Evolutionary conservation across 2,888 invertebrate species (phyloP).

Genomic region (Ferrisia virgata): DNA sequence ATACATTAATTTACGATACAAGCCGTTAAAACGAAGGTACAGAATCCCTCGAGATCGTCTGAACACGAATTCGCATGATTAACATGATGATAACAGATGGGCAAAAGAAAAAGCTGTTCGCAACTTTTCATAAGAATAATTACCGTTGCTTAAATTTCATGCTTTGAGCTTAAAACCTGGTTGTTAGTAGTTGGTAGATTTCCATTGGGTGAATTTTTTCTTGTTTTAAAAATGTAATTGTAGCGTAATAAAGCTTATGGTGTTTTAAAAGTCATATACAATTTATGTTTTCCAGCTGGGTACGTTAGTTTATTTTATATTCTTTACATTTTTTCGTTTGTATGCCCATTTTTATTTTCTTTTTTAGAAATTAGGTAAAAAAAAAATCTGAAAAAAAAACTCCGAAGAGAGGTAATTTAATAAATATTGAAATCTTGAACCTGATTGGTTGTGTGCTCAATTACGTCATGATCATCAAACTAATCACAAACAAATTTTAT

Average conservation of each 20-base stretch:
- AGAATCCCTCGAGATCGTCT: conserved; percentile 24
- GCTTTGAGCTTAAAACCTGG: background rate
- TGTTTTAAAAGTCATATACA: background rate
- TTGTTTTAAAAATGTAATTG: background rate
- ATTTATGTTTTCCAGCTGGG: too few relatives aligned
- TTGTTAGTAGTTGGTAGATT: background rate
- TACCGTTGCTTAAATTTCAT: background rate
- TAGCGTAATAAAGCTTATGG: background rate
- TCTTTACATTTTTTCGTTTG: too few relatives aligned
- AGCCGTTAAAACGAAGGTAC: conserved; percentile 20
- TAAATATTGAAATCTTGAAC: background rate
- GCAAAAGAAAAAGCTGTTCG: conserved; percentile 14
- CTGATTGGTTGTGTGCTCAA: background rate
- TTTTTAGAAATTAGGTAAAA: too few relatives aligned
- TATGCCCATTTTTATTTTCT: too few relatives aligned
- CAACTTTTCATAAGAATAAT: conserved; percentile 23
- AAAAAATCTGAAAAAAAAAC: too few relatives aligned
- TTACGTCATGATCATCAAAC: background rate
- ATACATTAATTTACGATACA: conserved; percentile 33
- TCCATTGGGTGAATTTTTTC: background rate
- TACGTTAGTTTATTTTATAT: too few relatives aligned
- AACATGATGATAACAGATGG: conserved; percentile 33
- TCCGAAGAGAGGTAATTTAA: too few relatives aligned
- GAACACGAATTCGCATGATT: conserved; percentile 33
- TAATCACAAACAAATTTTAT: background rate